A percentile compares a stretch with the other conserved stretches of the same genome.
Evolutionary conservation across 2,888 invertebrate species (phyloP).

Genomic region (Parochlus steinenii): DNA sequence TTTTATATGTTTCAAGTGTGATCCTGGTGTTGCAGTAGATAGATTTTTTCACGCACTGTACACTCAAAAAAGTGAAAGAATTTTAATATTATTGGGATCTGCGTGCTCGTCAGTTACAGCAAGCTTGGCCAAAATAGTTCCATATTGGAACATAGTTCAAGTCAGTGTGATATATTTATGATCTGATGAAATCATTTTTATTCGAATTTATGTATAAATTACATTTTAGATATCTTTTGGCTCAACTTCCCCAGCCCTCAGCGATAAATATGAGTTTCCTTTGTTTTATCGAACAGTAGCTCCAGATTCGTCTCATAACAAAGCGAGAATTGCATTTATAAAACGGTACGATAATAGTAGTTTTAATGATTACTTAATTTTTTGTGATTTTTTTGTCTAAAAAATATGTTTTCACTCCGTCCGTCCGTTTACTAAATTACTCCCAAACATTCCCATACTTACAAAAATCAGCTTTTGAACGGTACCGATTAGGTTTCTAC

Average conservation of each 20-base stretch:
- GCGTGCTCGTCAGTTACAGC: conserved; percentile 85
- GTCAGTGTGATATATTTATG: conserved; percentile 29
- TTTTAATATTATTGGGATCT: conserved; percentile 72
- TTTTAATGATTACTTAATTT: too few species aligned
- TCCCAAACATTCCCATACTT: too few species aligned
- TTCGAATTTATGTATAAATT: not conserved
- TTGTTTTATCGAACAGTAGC: conserved; percentile 79
- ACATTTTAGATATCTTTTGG: conserved; percentile 68
- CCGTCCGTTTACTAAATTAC: too few species aligned
- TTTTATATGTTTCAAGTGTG: conserved; percentile 57
- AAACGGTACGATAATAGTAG: conserved; percentile 34
- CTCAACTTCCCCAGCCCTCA: conserved; percentile 74
- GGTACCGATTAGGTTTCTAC: too few species aligned
- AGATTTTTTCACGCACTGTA: conserved; percentile 84
- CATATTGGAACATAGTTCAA: conserved; percentile 86
- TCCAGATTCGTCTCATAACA: conserved; percentile 80
- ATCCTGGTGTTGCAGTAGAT: conserved; percentile 80
- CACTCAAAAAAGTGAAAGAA: conserved; percentile 52
- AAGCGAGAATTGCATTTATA: conserved; percentile 71
- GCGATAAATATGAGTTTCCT: conserved; percentile 76
- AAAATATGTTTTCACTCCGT: too few species aligned
- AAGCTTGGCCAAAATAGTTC: conserved; percentile 76
- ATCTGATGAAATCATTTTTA: conserved; percentile 2
- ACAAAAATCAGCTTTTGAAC: too few species aligned
- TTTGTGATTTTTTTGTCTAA: too few species aligned